Conservation (phyloP, 1,140 invertebrate species). For the Lerema accius region DNA sequence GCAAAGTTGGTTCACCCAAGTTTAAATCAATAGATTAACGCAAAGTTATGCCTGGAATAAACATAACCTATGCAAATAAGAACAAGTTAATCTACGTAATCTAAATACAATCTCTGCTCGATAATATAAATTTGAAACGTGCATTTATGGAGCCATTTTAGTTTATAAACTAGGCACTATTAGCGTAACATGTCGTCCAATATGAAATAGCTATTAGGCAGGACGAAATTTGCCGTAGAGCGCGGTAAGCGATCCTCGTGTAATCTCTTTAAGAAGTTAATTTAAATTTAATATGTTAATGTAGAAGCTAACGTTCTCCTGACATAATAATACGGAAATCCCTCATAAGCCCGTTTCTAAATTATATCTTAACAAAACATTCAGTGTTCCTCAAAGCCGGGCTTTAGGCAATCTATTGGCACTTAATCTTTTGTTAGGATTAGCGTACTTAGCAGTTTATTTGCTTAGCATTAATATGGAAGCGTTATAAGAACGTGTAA, state of each 20-base stretch:
- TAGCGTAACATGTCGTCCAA: conserved; percentile 21
- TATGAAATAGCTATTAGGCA: conserved; percentile 32
- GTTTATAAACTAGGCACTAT: conserved; percentile 24
- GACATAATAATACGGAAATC: conserved; percentile 41
- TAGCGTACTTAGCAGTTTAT: conserved; percentile 26
- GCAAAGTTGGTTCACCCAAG: background rate
- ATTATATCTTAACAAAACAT: conserved; percentile 42
- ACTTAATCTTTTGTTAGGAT: conserved; percentile 33
- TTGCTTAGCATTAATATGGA: conserved; percentile 23
- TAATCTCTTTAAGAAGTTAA: conserved; percentile 36
- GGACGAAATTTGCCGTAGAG: conserved; percentile 23
- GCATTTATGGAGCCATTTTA: conserved; percentile 16
- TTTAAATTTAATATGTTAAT: conserved; percentile 43
- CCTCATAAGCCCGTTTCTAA: conserved; percentile 34
- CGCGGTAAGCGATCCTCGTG: conserved; percentile 21
- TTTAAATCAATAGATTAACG: background rate
- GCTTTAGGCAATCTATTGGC: conserved; percentile 27
- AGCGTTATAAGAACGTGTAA: background rate
- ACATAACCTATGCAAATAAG: background rate
- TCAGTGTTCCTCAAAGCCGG: conserved; percentile 31
- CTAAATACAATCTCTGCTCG: conserved; percentile 13
- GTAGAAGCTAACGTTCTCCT: conserved; percentile 31
- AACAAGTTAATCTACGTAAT: conserved; percentile 9
- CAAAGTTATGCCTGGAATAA: background rate
- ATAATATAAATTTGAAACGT: conserved; percentile 23